Evolutionary conservation across 92 coral and sea anemone species (phyloP), one percentile per base, ranked within the genome.

Genomic region (Umimayanthus kanabou): DNA sequence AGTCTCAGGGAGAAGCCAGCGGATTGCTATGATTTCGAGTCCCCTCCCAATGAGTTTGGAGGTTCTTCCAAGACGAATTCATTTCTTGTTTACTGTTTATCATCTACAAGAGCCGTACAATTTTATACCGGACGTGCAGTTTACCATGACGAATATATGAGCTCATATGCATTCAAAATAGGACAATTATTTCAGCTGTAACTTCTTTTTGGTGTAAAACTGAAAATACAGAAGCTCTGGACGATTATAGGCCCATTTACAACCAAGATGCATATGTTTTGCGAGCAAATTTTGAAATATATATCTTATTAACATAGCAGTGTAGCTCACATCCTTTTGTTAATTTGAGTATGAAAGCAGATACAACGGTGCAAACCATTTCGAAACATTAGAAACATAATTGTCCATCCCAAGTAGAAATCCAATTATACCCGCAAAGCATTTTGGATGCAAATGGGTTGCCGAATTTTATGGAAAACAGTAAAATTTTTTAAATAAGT

Each of bases 21-120:
- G 94, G 77, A 91, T 71, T 73, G 76, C 92, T 1, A 64, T 93
- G 4, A 85, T 92, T 39, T 91, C 98, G 2, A 85, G 90, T 45
- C 91, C 80, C n/a, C 90, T 95, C 18, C 98, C 98, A 2, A 67
- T 93, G 23, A 72, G 82, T 25, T 84, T 93, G 39, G 66, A 53
- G 22, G 64, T 95, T 15, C 85, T 77, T 65, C 98, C 98, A 33
- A 89, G 88, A 66, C 88, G 92, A 61, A 87, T 91, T 45, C 93
- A 93, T 79, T 95, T 95, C 64, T 69, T 93, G 73, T 85, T 95
- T 82, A 93, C 95, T 58, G 98, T 93, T 77, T 94, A 93, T 71
- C 93, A 95, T 78, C 72, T 91, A 28, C 86, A 84, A 47, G 90
- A 77, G 83, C 96, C 96, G 37, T 86, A 84, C 82, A 92, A 88